Conservation (phyloP, 2,797 vertebrate genomes). For the Microchirus variegatus region DNA sequence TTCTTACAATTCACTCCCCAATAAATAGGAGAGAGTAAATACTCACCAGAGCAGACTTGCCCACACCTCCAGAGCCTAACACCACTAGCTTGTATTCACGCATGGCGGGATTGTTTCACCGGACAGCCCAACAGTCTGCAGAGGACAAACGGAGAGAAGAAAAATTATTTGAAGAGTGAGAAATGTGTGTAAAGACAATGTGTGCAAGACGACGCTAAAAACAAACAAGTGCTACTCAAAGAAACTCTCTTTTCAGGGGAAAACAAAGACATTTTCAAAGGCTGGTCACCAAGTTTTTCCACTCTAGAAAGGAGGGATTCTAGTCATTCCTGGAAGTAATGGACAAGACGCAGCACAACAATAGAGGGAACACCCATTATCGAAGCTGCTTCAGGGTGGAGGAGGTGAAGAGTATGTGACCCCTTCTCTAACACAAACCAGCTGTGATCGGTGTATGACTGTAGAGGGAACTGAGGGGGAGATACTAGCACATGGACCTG, state of each 20-base stretch:
- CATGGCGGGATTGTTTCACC: constrained; percentile 93
- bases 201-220: constrained; percentile 1
- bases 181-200: constrained; percentile 5
- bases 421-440: constrained; percentile 81
- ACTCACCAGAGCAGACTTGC: constrained; percentile 99
- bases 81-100: constrained; percentile 99
- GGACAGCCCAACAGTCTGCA: constrained; percentile 84
- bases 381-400: constrained; percentile 78
- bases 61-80: constrained; percentile 99
- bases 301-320: constrained; percentile 60
- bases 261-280: constrained; percentile 38
- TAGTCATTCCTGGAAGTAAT: constrained; percentile 75
- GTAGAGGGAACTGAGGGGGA: constrained; percentile 40
- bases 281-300: constrained; percentile 43
- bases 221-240: constrained; percentile 10
- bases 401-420: constrained; percentile 78
- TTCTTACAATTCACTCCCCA: too few species aligned
- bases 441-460: constrained; percentile 68
- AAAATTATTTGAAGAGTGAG: constrained; percentile 31
- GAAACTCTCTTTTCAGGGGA: constrained; percentile 20
- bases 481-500: constrained; percentile 57
- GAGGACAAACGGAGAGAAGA: constrained; percentile 49
- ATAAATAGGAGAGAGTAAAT: constrained; percentile 34
- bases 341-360: constrained; percentile 76
- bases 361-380: constrained; percentile 80